These are phyloP conservation scores for Merodon equestris DNA, from an alignment of 2,888 invertebrate genomes.

Conservation along the genomic window DNA sequence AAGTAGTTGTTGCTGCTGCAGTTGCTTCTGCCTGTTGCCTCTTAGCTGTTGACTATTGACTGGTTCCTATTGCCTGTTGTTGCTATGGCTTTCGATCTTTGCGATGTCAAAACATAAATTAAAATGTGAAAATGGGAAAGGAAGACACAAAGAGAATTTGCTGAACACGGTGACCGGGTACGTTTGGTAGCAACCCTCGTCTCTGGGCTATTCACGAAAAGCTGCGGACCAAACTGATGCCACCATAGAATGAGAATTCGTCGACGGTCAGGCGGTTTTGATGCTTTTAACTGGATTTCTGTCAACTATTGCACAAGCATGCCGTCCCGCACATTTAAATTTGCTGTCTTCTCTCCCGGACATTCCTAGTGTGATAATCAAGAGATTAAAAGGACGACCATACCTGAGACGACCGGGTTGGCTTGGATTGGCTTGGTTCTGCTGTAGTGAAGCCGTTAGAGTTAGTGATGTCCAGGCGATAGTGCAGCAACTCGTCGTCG, in stretches of 20 bases:
- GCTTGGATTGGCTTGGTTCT: conserved; percentile 42
- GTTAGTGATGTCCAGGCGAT: conserved; percentile 44
- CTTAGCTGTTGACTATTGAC: neutral
- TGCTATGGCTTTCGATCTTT: conserved; percentile 59
- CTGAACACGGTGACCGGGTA: conserved; percentile 25
- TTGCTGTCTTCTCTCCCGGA: conserved; percentile 49
- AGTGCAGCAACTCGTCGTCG: conserved; percentile 24
- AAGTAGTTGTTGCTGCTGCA: conserved; percentile 32
- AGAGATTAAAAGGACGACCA: conserved; percentile 42
- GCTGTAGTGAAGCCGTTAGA: conserved; percentile 61
- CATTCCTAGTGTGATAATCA: conserved; percentile 66
- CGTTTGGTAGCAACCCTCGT: conserved; percentile 37
- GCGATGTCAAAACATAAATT: conserved; percentile 69
- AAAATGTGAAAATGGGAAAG: conserved; percentile 63
- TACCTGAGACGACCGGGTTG: conserved; percentile 30
- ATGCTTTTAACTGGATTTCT: conserved; percentile 27
- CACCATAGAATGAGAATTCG: conserved; percentile 19
- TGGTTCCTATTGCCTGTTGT: conserved; percentile 45
- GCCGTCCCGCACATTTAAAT: conserved; percentile 65
- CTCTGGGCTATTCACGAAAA: conserved; percentile 10
- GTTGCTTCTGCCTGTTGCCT: too few relatives aligned
- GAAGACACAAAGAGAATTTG: conserved; percentile 48
- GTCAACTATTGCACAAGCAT: conserved; percentile 32
- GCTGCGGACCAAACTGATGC: conserved; percentile 13
- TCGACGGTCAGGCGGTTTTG: conserved; percentile 42